Conservation (phyloP, 2,888 invertebrate genomes). For the Marasmarcha lunaedactyla region DNA sequence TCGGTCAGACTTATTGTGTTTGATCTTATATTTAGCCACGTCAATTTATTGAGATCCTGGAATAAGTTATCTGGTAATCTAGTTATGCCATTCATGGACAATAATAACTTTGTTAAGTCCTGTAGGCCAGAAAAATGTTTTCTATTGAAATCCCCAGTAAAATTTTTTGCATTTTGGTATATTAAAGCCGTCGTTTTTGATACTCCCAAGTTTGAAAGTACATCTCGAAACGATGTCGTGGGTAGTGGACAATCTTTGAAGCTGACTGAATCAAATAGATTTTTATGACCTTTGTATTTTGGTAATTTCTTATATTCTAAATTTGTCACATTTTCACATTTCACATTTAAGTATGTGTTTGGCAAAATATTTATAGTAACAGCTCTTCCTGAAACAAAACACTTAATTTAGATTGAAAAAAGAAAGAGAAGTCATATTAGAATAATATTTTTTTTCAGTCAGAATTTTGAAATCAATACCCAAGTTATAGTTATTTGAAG, state of each 20-base stretch:
- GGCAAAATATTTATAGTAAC: slow-evolving; percentile 55
- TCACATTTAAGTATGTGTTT: slow-evolving; percentile 49
- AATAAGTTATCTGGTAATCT: slow-evolving; percentile 74
- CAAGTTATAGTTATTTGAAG: not conserved
- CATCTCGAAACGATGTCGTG: slow-evolving; percentile 54
- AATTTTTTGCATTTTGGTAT: slow-evolving; percentile 64
- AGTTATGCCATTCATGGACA: slow-evolving; percentile 73
- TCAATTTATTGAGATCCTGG: slow-evolving; percentile 69
- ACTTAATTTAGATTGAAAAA: not conserved
- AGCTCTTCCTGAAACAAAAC: slow-evolving; percentile 42
- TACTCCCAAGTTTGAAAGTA: slow-evolving; percentile 55
- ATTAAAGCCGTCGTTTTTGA: slow-evolving; percentile 63
- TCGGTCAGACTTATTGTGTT: slow-evolving; percentile 71
- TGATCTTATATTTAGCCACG: slow-evolving; percentile 73
- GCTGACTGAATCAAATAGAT: slow-evolving; percentile 52
- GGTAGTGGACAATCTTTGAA: slow-evolving; percentile 69
- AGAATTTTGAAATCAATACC: not conserved
- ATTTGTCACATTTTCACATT: slow-evolving; percentile 48
- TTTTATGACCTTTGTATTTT: slow-evolving; percentile 47
- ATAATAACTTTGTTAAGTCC: slow-evolving; percentile 61
- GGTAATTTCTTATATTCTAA: slow-evolving; percentile 57
- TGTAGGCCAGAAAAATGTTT: slow-evolving; percentile 71
- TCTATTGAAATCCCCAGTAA: slow-evolving; percentile 66
- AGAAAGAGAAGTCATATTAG: not conserved
- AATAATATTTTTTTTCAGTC: not conserved